phyloP scores from a whole-genome alignment of 2,797 vertebrate genomes.

The Apodemus agrarius region DNA sequence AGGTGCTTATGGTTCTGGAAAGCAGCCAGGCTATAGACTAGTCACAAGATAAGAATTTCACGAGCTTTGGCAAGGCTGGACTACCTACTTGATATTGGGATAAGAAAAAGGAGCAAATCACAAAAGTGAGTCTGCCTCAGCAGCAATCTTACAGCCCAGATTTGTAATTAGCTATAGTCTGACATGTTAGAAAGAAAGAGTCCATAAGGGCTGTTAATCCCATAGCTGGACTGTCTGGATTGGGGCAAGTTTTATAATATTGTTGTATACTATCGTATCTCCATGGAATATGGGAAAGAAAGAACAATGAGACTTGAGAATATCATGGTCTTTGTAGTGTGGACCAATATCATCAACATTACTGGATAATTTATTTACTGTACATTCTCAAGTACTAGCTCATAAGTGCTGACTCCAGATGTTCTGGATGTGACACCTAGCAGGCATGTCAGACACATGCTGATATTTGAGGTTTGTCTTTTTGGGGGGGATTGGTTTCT shows the following conservation, averaged over 20 bases:
- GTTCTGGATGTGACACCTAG: background rate
- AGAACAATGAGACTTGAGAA: slow-evolving; percentile 2
- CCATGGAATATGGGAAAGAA: background rate
- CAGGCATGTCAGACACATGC: background rate
- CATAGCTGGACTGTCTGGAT: slow-evolving; percentile 21
- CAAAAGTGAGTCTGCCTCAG: background rate
- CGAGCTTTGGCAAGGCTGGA: background rate
- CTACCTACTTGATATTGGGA: background rate
- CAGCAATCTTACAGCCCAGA: background rate
- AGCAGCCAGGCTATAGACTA: background rate
- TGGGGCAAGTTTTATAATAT: background rate
- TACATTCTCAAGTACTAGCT: slow-evolving; percentile 16
- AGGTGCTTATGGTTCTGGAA: background rate
- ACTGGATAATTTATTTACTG: slow-evolving; percentile 16
- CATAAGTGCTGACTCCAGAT: background rate
- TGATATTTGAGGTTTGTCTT: slow-evolving; percentile 47
- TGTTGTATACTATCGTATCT: background rate
- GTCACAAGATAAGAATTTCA: background rate
- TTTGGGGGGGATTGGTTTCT: too few relatives aligned
- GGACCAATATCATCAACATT: background rate
- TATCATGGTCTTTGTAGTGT: slow-evolving; percentile 33
- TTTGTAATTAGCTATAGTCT: background rate
- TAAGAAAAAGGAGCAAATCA: background rate
- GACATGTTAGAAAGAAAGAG: background rate
- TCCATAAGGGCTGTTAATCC: background rate